Evolutionary conservation across 2,113 vertebrate genomes (phyloP).

Genomic region (Alaudala cheleensis): DNA sequence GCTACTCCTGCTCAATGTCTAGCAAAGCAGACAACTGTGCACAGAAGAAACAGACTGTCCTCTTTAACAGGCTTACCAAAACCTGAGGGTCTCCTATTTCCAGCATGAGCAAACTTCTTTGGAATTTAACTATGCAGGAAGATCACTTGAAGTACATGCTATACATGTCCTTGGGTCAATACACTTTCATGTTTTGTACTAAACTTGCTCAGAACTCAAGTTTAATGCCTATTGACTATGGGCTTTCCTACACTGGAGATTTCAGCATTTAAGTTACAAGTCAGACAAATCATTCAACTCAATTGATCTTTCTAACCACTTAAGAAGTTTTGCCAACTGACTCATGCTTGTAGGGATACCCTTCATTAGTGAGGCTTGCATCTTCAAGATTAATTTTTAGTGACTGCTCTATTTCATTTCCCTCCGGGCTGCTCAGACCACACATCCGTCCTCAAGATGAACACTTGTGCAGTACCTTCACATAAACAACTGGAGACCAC

Average conservation of each 20-base stretch:
- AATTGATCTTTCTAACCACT: slow-evolving; percentile 66
- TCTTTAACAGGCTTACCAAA: background rate
- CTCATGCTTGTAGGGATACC: slow-evolving; percentile 67
- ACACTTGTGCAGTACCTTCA: background rate
- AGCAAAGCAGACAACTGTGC: background rate
- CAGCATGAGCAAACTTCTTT: background rate
- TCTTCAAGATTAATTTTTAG: slow-evolving; percentile 53
- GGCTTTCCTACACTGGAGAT: background rate
- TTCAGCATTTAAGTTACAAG: slow-evolving; percentile 19
- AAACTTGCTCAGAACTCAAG: slow-evolving; percentile 2
- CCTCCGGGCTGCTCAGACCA: slow-evolving; percentile 6
- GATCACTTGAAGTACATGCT: background rate
- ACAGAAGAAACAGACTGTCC: background rate
- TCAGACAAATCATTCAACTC: slow-evolving; percentile 36
- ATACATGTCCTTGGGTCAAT: background rate
- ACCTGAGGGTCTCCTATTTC: background rate
- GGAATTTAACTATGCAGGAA: background rate
- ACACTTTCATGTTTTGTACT: background rate
- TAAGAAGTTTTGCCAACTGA: slow-evolving; percentile 63
- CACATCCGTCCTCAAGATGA: slow-evolving; percentile 33
- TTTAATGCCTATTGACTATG: slow-evolving; percentile 31
- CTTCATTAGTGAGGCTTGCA: slow-evolving; percentile 50
- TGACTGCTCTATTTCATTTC: slow-evolving; percentile 21
- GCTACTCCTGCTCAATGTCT: background rate
- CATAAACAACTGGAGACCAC: slow-evolving; percentile 41